Evolutionary conservation across 2,888 invertebrate genomes (phyloP).

Genomic region (Onchidella celtica): DNA sequence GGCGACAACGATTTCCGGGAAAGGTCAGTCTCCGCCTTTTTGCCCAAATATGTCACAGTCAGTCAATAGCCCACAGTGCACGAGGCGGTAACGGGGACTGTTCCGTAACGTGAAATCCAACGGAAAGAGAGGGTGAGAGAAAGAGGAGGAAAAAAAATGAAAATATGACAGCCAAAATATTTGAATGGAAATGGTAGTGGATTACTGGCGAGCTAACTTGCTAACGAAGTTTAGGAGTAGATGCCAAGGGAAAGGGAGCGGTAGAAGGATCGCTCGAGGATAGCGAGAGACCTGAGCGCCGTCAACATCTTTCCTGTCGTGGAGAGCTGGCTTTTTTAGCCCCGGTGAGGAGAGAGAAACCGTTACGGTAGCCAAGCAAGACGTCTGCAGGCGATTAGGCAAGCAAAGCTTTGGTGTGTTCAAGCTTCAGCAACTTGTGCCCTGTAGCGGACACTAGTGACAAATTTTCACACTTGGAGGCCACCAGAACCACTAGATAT

Average conservation of each 20-base stretch:
- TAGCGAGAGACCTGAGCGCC: background rate
- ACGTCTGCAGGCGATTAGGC: conserved; percentile 5
- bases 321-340: background rate
- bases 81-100: background rate
- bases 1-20: background rate
- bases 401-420: background rate
- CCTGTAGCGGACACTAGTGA: background rate
- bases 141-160: background rate
- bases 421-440: background rate
- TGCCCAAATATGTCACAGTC: conserved; percentile 15
- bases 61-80: conserved; percentile 8
- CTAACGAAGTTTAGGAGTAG: background rate
- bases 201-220: background rate
- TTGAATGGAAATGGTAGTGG: conserved; percentile 10
- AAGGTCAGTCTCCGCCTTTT: conserved; percentile 1
- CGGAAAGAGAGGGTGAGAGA: background rate
- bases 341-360: background rate
- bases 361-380: background rate
- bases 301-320: background rate
- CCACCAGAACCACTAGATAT: no score
- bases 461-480: background rate
- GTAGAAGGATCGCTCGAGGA: background rate
- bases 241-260: background rate
- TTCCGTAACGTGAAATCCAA: background rate
- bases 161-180: conserved; percentile 33